Base-by-base conservation (phyloP, 2,797 vertebrate species). In the Urosaurus nigricauda region DNA sequence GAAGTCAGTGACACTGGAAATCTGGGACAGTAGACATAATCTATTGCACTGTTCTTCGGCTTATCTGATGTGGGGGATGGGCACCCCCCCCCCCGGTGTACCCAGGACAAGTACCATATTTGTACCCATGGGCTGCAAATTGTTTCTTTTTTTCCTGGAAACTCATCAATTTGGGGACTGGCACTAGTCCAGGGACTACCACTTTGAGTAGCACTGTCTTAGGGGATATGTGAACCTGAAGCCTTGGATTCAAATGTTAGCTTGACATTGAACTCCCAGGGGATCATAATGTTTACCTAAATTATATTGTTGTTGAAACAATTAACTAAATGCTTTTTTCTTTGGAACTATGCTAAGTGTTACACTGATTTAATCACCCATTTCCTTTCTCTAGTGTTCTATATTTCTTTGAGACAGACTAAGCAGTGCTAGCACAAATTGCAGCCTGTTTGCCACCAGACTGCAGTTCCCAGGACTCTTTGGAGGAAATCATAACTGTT, bases 301-400 rank as follows among this genome's bases (percentile, higher is more conserved):
- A 79, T 79, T 79, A 26, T 63, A 53, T 70, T 79, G 63, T 35
- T 6, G 58, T 53, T 53, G 47, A 47, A 51, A 29, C 53, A n/a
- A 56, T 53, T 29, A 53, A 47, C 29, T 65, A 68, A 86, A 21
- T 37, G 75, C 24, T 79, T 73, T 73, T 11, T 24, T 37, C 21
- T 74, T 84, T 51, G 56, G n/a, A 84, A 84, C n/a, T 74, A 37
- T 58, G n/a, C 83, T 84, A 53, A 75, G 47, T 40, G 35, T 85
- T 74, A 58, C 37, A 71, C 65, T 84, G 68, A 84, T 84, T 71
- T 84, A 53, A 35, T 32, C 13, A 35, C 51, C 43, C n/a, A 53
- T 53, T n/a, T 51, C 5, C 19, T 70, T 86, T 65, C 47, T 24
- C 24, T 77, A 2, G 21, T 11, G 24, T 32, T 47, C 47, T 56